Conservation (phyloP, 2,888 invertebrate genomes). For the Teinopalpus imperialis region DNA sequence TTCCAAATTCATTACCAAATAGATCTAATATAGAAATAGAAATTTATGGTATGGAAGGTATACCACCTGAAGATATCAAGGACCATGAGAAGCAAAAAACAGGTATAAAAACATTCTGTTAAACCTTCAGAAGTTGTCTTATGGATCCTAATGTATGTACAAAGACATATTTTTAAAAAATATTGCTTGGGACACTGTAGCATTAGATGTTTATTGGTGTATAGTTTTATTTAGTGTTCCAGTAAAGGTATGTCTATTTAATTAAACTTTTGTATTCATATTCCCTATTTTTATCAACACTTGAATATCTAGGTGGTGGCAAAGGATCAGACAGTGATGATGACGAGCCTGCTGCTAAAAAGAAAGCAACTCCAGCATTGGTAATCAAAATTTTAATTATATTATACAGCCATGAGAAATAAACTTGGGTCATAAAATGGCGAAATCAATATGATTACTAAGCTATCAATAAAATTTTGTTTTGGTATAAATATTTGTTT, state of each 20-base stretch:
- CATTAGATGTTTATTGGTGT: constrained; percentile 62
- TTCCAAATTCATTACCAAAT: constrained; percentile 98
- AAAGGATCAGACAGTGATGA: constrained; percentile 92
- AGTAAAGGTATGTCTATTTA: constrained; percentile 40
- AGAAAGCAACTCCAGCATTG: constrained; percentile 83
- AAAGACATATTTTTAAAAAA: constrained; percentile 44
- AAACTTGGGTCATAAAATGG: no score
- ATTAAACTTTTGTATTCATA: constrained; percentile 16
- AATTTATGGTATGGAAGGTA: constrained; percentile 99
- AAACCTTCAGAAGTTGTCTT: constrained; percentile 47
- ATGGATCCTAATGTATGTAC: constrained; percentile 71
- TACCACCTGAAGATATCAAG: constrained; percentile 96
- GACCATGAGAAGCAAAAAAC: constrained; percentile 96
- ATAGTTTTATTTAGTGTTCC: constrained; percentile 53
- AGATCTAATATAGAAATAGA: constrained; percentile 99
- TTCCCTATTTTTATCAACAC: no score
- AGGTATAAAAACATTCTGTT: constrained; percentile 69
- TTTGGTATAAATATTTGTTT: no score
- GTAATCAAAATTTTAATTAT: constrained; percentile 48
- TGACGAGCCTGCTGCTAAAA: constrained; percentile 91
- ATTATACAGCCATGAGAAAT: no score
- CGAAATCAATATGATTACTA: no score
- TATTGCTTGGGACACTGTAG: constrained; percentile 63
- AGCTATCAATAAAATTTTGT: no score
- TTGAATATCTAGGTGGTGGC: constrained; percentile 81